phyloP scores from a whole-genome alignment of 2,888 invertebrate species.

The Crocallis elinguaria region DNA sequence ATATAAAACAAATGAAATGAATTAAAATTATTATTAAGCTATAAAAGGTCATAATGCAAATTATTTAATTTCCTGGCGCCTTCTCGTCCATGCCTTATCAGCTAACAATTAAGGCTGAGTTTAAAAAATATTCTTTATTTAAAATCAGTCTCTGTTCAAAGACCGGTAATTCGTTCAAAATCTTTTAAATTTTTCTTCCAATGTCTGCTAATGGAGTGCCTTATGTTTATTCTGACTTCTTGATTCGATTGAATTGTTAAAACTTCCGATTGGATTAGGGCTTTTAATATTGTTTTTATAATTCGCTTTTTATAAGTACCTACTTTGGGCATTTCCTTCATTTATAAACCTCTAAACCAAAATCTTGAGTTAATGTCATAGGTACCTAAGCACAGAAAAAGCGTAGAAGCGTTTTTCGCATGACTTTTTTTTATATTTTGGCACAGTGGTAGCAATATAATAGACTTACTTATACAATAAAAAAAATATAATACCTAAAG shows the following conservation, averaged over 20 bases:
- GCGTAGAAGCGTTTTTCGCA: too few relatives aligned
- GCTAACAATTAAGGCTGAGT: constrained; percentile 79
- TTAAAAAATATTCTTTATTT: constrained; percentile 70
- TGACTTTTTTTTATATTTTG: too few relatives aligned
- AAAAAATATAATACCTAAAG: too few relatives aligned
- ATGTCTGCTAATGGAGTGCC: constrained; percentile 77
- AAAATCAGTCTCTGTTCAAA: constrained; percentile 55
- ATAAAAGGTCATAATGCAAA: neutral
- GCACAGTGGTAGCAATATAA: too few relatives aligned
- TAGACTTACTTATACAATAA: too few relatives aligned
- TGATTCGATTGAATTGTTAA: constrained; percentile 65
- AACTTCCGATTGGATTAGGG: constrained; percentile 60
- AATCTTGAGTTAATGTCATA: neutral
- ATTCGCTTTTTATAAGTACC: constrained; percentile 40
- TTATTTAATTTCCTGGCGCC: constrained; percentile 41
- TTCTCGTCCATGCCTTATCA: constrained; percentile 44
- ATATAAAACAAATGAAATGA: too few relatives aligned
- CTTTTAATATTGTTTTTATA: constrained; percentile 56
- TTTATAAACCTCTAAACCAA: too few relatives aligned
- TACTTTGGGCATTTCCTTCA: neutral
- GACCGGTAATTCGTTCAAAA: constrained; percentile 79
- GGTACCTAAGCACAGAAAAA: too few relatives aligned
- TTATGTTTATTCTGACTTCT: constrained; percentile 73
- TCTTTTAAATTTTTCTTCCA: constrained; percentile 69
- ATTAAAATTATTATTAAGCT: too few relatives aligned